Percentiles rank a stretch among this genome's conserved stretches.
phyloP scores from a whole-genome alignment of 2,113 vertebrate genomes.

The Phoenicopterus ruber region DNA sequence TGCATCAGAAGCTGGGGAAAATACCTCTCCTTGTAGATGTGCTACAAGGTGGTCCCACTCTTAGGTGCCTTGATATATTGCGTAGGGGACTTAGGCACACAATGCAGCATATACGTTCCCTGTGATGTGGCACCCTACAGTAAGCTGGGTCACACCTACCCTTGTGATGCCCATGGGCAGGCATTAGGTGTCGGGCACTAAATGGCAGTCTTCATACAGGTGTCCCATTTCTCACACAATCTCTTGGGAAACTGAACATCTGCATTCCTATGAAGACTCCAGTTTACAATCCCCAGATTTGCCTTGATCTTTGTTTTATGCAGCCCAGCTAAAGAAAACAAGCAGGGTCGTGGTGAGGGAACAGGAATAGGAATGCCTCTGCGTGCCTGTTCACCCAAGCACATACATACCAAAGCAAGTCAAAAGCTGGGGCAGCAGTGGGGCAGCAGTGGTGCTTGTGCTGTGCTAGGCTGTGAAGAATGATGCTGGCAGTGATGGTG shows the following conservation, averaged over 20 bases:
- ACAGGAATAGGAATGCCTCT: not conserved
- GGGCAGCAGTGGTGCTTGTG: not conserved
- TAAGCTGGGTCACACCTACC: not conserved
- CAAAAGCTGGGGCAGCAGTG: not conserved
- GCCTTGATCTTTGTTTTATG: not conserved
- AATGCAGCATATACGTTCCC: accelerated
- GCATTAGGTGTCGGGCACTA: not conserved
- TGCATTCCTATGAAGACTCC: not conserved
- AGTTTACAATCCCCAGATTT: not conserved
- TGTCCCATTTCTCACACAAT: accelerated
- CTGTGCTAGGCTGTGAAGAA: not conserved
- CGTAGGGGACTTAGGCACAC: not conserved
- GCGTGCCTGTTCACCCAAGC: not conserved
- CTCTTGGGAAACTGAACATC: not conserved
- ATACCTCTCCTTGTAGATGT: not conserved
- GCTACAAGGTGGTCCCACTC: not conserved
- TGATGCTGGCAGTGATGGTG: not conserved
- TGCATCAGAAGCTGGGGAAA: not conserved
- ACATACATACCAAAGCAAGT: not conserved
- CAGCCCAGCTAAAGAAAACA: not conserved
- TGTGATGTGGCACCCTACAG: not conserved
- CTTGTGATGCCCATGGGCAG: not conserved
- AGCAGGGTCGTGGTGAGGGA: not conserved
- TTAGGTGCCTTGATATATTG: not conserved
- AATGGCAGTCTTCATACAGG: not conserved